Percentiles rank a stretch among this genome's conserved stretches.
Conservation (phyloP, 2,113 vertebrate genomes). For the Pelvicachromis taeniatus region DNA sequence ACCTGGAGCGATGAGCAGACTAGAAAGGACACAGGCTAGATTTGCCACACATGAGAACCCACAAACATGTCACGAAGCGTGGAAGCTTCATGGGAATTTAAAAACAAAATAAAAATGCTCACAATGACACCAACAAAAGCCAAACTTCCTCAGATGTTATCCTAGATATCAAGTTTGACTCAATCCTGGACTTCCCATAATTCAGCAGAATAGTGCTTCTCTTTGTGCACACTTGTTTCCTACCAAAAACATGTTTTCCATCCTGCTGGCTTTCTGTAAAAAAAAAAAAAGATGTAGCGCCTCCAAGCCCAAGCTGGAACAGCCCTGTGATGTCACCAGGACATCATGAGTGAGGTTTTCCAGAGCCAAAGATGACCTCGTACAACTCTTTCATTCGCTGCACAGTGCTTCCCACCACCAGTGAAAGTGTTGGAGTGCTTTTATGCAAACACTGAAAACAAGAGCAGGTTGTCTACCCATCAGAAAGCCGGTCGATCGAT, state of each 20-base stretch:
- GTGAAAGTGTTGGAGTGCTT: neutral
- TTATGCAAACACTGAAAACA: fast-evolving
- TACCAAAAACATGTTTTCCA: neutral
- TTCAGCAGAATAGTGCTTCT: neutral
- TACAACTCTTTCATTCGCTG: neutral
- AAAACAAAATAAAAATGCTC: neutral
- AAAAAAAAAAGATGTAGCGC: neutral
- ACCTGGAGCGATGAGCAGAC: neutral
- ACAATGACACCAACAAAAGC: neutral
- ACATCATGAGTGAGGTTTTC: neutral
- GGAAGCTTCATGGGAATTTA: neutral
- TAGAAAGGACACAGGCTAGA: too few relatives aligned
- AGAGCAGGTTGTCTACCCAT: neutral
- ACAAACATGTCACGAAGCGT: neutral
- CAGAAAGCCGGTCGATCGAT: neutral
- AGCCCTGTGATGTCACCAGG: neutral
- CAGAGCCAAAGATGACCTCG: neutral
- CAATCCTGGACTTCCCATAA: neutral
- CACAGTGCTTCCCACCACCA: neutral
- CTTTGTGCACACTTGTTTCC: neutral
- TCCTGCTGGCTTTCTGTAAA: neutral
- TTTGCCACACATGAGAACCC: neutral
- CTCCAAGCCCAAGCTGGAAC: neutral
- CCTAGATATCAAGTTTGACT: neutral
- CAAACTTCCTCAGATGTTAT: fast-evolving